A percentile compares a stretch with the other conserved stretches of the same genome.
phyloP scores from a whole-genome alignment of 2,797 vertebrate species.

The Xyrichtys novacula region DNA sequence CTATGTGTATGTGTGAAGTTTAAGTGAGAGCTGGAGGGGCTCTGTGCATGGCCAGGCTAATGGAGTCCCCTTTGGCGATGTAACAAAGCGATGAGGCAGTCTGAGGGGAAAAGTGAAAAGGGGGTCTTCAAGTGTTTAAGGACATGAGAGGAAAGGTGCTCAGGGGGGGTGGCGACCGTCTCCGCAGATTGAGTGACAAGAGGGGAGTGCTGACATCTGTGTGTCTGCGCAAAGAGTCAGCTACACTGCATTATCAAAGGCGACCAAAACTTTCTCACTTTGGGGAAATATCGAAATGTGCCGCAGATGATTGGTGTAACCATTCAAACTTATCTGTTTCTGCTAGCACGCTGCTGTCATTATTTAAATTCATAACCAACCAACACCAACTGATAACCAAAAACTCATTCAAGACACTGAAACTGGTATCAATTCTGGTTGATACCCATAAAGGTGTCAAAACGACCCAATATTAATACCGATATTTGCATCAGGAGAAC shows the following conservation, averaged over 20 bases:
- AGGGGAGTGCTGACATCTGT: slow-evolving; percentile 67
- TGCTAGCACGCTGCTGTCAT: not conserved
- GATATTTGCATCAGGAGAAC: not conserved
- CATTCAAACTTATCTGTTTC: no score
- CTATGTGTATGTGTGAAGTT: slow-evolving; percentile 74
- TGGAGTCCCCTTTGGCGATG: slow-evolving; percentile 94
- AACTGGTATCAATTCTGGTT: not conserved
- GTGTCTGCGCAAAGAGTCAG: slow-evolving; percentile 64
- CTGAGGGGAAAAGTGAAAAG: slow-evolving; percentile 88
- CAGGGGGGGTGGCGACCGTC: slow-evolving; percentile 89
- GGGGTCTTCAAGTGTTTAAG: slow-evolving; percentile 92
- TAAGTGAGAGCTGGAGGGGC: slow-evolving; percentile 61
- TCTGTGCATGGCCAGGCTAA: slow-evolving; percentile 86
- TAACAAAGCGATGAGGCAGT: slow-evolving; percentile 95
- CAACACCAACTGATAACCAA: not conserved
- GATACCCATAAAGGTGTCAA: no score
- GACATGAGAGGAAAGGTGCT: slow-evolving; percentile 89
- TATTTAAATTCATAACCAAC: no score
- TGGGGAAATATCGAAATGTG: slow-evolving; percentile 1
- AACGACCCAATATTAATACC: not conserved
- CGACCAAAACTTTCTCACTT: slow-evolving; percentile 19
- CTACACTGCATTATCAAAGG: slow-evolving; percentile 13
- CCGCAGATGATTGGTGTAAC: no score
- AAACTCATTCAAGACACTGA: not conserved
- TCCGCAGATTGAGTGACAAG: slow-evolving; percentile 87